Evolutionary conservation across 2,888 invertebrate genomes (phyloP).

Genomic region (Parnassius glacialis): DNA sequence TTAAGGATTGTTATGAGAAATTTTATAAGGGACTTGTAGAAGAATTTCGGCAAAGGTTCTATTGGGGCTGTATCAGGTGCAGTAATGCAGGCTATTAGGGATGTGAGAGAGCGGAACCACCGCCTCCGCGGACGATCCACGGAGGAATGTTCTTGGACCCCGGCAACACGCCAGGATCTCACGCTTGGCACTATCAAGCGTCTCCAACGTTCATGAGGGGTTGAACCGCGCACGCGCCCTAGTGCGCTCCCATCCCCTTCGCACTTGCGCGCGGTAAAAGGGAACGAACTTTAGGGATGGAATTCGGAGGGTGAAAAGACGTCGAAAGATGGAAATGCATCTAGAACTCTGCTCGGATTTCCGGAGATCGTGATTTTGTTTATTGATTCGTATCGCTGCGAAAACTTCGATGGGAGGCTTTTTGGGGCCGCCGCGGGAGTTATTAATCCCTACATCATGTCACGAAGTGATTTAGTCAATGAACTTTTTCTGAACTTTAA

Average conservation of each 20-base stretch:
- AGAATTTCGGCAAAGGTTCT: conserved; percentile 34
- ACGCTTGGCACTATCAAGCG: conserved; percentile 65
- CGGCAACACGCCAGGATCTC: conserved; percentile 70
- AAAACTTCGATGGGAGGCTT: conserved; percentile 51
- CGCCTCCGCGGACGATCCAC: conserved; percentile 75
- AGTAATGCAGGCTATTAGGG: conserved; percentile 45
- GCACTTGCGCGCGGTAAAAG: conserved; percentile 46
- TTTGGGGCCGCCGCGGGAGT: conserved; percentile 50
- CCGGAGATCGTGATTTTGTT: conserved; percentile 78
- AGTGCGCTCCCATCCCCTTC: conserved; percentile 48
- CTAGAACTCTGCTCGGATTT: conserved; percentile 78
- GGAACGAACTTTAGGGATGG: conserved; percentile 68
- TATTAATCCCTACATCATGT: conserved; percentile 71
- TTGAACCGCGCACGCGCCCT: conserved; percentile 70
- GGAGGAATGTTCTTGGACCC: conserved; percentile 71
- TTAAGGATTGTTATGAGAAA: conserved; percentile 13
- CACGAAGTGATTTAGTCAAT: conserved; percentile 59
- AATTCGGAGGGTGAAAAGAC: conserved; percentile 78
- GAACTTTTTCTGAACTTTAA: not conserved
- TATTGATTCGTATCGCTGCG: conserved; percentile 72
- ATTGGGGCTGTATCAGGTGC: conserved; percentile 22
- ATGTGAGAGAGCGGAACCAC: conserved; percentile 77
- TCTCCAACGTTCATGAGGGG: conserved; percentile 72
- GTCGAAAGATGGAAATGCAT: conserved; percentile 80
- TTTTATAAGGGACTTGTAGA: conserved; percentile 14